Evolutionary conservation across 2,888 invertebrate species (phyloP), one percentile per base, ranked within the genome.

Genomic region (Campoletis raptor): DNA sequence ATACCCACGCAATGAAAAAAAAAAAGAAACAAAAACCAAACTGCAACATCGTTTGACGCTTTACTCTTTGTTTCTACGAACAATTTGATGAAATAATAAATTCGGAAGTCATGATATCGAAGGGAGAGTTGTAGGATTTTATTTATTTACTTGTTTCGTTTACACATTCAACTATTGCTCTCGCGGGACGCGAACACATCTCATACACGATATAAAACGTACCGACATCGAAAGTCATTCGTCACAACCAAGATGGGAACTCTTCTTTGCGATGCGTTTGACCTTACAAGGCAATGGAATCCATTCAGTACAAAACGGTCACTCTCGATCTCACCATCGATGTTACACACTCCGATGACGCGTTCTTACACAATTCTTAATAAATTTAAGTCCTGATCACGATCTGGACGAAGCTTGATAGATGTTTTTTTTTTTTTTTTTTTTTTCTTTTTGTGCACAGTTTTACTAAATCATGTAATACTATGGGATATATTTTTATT

Each of bases 201-300:
- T 3, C 48, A 7, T 48, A 15, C 48, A 15, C 7, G 69, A 18
- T 2, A 52, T 52, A 10, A 72, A 48, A 15, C 7, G 24, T 9
- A 36, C 48, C 74, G 79, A 70, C 83, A 48, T 54, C 67, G 69
- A 85, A 70, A 74, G 42, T 69, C 64, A n/a, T 10, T 64, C 52
- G 70, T n/a, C 21, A 18, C 30, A 57, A 40, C 37, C 61, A 37
- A 48, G 24, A 37, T 36, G 42, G 30, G 36, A 18, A 36, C 40
- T 84, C 66, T 18, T 82, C 78, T 36, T 48, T 66, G 48, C 80
- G 77, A 83, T 83, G 82, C 77, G 54, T 73, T 52, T 84, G 57
- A 73, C 86, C 84, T 77, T 86, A 86, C 66, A 86, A 84, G 84
- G 86, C 81, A 21, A 84, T 37, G 77, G 15, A 72, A 69, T 73